These are phyloP conservation scores for Halcyon senegalensis DNA, from an alignment of 2,113 vertebrate genomes.

Conservation along the genomic window DNA sequence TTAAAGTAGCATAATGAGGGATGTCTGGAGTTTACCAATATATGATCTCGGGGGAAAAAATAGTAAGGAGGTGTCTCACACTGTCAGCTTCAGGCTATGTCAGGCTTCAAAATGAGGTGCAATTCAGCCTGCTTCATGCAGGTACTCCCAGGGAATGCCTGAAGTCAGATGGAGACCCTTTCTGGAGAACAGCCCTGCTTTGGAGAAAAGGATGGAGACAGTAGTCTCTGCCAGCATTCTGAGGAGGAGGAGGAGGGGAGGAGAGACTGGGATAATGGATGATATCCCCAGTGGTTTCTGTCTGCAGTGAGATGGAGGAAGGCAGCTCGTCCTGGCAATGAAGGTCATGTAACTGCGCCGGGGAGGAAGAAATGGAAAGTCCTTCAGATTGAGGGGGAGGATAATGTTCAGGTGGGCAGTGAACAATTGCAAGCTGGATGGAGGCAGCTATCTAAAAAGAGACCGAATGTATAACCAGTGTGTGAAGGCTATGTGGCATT, in stretches of 20 bases:
- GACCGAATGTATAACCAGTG: background rate
- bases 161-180: background rate
- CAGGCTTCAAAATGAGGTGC: background rate
- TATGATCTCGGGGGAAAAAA: background rate
- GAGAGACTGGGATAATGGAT: background rate
- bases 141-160: background rate
- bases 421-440: background rate
- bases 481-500: background rate
- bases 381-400: background rate
- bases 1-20: background rate
- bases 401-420: background rate
- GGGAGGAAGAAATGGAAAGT: background rate
- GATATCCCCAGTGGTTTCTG: background rate
- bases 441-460: background rate
- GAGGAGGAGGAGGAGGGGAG: background rate
- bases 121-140: background rate
- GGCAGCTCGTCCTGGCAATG: rapidly evolving
- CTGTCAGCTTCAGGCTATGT: background rate
- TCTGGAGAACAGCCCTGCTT: background rate
- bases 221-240: background rate
- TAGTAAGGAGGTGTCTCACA: background rate
- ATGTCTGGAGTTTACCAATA: background rate
- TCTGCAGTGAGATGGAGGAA: background rate
- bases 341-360: background rate
- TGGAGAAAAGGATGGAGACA: background rate